Conservation (phyloP, 2,113 vertebrate species). For the Procavia capensis region DNA sequence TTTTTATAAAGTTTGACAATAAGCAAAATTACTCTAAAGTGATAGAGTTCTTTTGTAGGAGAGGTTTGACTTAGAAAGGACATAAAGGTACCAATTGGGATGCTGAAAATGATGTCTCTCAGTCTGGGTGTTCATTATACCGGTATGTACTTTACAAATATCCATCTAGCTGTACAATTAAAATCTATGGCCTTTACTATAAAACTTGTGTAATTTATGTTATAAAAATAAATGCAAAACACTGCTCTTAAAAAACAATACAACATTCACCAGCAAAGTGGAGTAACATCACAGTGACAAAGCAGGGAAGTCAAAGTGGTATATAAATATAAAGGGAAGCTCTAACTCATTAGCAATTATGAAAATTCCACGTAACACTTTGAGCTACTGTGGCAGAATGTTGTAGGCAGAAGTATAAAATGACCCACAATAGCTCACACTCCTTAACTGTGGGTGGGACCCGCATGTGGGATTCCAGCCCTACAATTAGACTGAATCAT, state of each 20-base stretch:
- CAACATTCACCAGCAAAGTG: not conserved
- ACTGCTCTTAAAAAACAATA: not conserved
- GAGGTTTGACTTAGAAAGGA: not conserved
- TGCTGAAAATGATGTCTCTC: not conserved
- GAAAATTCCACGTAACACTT: not conserved
- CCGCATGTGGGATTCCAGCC: not conserved
- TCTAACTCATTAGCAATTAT: not conserved
- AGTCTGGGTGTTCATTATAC: no score
- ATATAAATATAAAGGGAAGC: not conserved
- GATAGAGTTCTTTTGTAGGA: fast-evolving
- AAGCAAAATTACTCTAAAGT: not conserved
- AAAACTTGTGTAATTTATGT: not conserved
- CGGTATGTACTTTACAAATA: not conserved
- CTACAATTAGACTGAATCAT: not conserved
- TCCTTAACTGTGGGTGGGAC: no score
- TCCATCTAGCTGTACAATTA: not conserved
- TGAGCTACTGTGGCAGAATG: no score
- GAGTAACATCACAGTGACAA: not conserved
- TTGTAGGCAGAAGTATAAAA: not conserved
- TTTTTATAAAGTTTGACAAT: not conserved
- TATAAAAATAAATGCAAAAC: not conserved
- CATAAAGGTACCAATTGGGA: fast-evolving
- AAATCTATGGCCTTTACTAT: not conserved
- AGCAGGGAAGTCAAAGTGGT: not conserved
- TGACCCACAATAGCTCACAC: no score